Base-by-base conservation (phyloP, 2,113 vertebrate species). In the Pleuronectes platessa region DNA sequence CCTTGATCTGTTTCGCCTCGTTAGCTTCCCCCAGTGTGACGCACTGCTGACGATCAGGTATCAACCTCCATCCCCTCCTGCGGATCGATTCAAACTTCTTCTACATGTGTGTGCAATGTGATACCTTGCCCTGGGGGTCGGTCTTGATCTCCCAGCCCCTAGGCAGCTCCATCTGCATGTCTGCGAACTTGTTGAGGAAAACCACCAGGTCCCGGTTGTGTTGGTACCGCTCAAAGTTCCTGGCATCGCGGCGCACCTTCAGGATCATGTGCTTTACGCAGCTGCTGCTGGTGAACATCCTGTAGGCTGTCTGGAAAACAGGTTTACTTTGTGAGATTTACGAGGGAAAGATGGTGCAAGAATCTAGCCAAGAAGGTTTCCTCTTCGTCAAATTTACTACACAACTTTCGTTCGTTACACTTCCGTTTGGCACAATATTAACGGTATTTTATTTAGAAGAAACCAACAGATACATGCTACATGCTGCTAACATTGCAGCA, bases 241-340 rank as follows among this genome's bases (percentile, higher is more conserved):
- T 95, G 18, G 97, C 96, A 2, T 99, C 98, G 27, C 97, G 93
- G 0, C 98, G 97, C 68, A 99, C 96, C 91, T 99, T 99, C 89
- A 98, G 93, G 83, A 99, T 96, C 98, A 99, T 99, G 91, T 99
- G 98, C 91, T 99, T 99, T 74, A 99, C 94, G 85, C 98, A 99
- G 82, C 96, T 98, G 85, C 97, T 99, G 92, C 95, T 98, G 85
- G 97, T 98, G 92, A 99, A 99, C 91, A 97, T 96, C 78, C 96
- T 93, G 89, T 99, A 99, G 71, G 97, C 98, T 90, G 96, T 96
- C 98, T 99, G 75, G 5, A 63, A 42, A 61, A n/a, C 56, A 35
- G 0, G 9, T 5, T 5, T 11, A 24, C 21, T 11, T 54, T 51
- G 2, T 18, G 6, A n/a, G 18, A 53, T 23, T 55, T 23, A 55